A percentile compares a stretch with the other conserved stretches of the same genome.
These are phyloP conservation scores for Steatornis caripensis DNA, from an alignment of 2,113 vertebrate species.

Conservation along the genomic window DNA sequence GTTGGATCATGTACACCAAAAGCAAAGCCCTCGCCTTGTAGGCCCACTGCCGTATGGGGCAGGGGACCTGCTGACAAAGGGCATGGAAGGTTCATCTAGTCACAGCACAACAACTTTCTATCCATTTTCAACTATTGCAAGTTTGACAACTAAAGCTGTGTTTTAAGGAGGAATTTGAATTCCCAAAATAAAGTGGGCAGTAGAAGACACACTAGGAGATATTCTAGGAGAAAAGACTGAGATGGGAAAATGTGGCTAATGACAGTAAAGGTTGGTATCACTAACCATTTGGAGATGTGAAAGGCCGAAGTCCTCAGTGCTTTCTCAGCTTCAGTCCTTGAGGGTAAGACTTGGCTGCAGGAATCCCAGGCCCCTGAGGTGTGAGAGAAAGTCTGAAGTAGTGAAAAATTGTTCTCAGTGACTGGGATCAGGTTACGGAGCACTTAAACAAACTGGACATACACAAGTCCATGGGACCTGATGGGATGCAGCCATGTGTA, in stretches of 20 bases:
- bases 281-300: neutral
- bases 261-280: neutral
- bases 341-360: neutral
- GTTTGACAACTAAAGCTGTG: neutral
- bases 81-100: neutral
- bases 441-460: neutral
- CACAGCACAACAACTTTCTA: neutral
- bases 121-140: neutral
- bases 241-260: neutral
- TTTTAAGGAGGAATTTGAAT: neutral
- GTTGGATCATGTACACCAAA: neutral
- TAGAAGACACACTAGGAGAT: neutral
- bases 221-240: neutral
- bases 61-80: neutral
- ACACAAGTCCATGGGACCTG: neutral
- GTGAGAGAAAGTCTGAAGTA: neutral
- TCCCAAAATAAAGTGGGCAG: neutral
- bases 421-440: neutral
- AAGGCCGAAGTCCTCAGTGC: neutral
- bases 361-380: neutral
- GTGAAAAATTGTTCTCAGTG: neutral
- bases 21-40: neutral
- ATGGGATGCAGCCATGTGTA: neutral
- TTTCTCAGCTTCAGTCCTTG: neutral
- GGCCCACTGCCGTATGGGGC: neutral